These are phyloP conservation scores for Eulithis prunata DNA, from an alignment of 2,888 invertebrate species.

Conservation along the genomic window DNA sequence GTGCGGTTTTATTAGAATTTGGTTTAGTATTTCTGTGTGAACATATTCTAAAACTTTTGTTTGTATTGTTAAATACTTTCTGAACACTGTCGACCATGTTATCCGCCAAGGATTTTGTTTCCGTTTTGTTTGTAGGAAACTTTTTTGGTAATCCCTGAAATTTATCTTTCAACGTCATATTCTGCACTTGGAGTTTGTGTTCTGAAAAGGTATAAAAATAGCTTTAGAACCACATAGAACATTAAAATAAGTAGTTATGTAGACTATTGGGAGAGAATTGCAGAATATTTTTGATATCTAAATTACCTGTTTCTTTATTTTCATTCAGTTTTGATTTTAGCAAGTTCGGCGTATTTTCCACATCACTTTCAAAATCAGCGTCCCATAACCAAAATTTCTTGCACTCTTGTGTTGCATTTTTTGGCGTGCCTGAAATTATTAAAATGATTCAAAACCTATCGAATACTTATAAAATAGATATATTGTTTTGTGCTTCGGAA, in stretches of 20 bases:
- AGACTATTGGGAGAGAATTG: background rate
- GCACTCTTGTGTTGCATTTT: slow-evolving; percentile 41
- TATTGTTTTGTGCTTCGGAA: no score
- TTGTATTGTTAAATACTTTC: slow-evolving; percentile 41
- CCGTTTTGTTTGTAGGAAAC: slow-evolving; percentile 32
- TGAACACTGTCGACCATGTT: slow-evolving; percentile 37
- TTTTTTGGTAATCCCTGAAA: slow-evolving; percentile 17
- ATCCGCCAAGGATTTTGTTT: slow-evolving; percentile 19
- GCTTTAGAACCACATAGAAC: background rate
- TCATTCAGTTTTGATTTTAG: slow-evolving; percentile 39
- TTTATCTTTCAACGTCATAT: slow-evolving; percentile 6
- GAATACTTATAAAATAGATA: no score
- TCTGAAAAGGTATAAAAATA: slow-evolving; percentile 19
- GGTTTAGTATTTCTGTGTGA: slow-evolving; percentile 46
- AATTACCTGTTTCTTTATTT: slow-evolving; percentile 40
- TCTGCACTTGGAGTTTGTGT: slow-evolving; percentile 11
- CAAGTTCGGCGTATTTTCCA: slow-evolving; percentile 45
- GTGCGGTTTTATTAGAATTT: slow-evolving; percentile 34
- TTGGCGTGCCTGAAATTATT: slow-evolving; percentile 41
- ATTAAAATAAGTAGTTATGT: background rate
- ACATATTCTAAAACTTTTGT: slow-evolving; percentile 40
- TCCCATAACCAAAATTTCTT: slow-evolving; percentile 66
- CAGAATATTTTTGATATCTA: background rate
- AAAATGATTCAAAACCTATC: background rate
- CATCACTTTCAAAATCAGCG: slow-evolving; percentile 70